Evolutionary conservation across 2,797 vertebrate genomes (phyloP), one percentile per base, ranked within the genome.

Genomic region (Pempheris klunzingeri): DNA sequence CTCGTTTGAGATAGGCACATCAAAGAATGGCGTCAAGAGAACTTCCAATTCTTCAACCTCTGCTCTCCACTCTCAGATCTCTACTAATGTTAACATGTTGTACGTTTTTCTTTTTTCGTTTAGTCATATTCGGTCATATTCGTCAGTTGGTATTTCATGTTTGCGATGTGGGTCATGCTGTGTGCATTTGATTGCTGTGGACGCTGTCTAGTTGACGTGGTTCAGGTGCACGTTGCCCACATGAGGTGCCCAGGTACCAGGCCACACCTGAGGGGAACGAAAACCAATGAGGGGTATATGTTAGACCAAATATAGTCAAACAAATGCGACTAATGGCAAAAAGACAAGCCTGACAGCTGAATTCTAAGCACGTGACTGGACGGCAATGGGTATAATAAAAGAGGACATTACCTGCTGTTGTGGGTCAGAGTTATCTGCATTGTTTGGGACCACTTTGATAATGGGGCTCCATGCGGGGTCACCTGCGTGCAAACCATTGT

Each of bases 171-270:
- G 84, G 83, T 93, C 92, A 93, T 93, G 93, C 93, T 85, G 86
- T 91, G 89, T 89, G 92, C 81, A 73, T 91, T 93, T 91, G 82
- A 90, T 90, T 92, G 90, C 74, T 90, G 88, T 90, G 84, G 88
- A 92, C 84, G 87, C 88, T 60, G 90, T 94, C 96, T 97, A 99
- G 95, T 99, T 99, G 96, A 99, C 97, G 91, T 99, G 99, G 96
- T 99, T 99, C 96, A 99, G 96, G 96, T 99, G 98, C 94, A 99
- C 97, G 82, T 97, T 99, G 94, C 97, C 97, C 95, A 98, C 97
- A 89, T 98, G 98, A 93, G 98, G 98, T 85, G 97, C 97, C 98
- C 98, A 99, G 92, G 98, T 98, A 93, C 97, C 97, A 92, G 98
- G 97, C 98, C 98, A 99, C 94, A 99, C 97, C 98, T 99, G 95